Evolutionary conservation across 1,140 invertebrate species (phyloP).

Genomic region (Drosophila ambigua): DNA sequence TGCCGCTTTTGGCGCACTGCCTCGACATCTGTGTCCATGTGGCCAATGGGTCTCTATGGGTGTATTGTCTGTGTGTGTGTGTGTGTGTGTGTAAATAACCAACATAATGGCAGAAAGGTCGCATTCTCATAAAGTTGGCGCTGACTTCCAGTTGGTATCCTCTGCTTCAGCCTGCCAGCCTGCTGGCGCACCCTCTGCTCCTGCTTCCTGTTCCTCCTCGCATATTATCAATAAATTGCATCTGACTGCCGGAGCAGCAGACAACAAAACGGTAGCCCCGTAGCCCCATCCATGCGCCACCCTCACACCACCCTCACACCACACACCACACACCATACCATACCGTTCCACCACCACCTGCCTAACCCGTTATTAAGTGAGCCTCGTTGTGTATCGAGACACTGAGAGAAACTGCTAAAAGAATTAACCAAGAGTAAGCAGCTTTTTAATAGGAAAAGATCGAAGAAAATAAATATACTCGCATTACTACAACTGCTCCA

Average conservation of each 20-base stretch:
- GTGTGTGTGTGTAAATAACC: constrained; percentile 52
- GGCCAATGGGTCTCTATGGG: constrained; percentile 12
- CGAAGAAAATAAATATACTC: too few relatives aligned
- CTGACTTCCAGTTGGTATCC: constrained; percentile 40
- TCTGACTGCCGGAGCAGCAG: constrained; percentile 63
- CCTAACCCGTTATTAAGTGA: constrained; percentile 65
- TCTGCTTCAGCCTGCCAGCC: too few relatives aligned
- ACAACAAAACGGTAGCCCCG: constrained; percentile 41
- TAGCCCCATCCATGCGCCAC: constrained; percentile 1
- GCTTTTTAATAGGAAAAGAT: too few relatives aligned
- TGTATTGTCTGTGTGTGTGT: neutral
- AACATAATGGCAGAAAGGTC: constrained; percentile 53
- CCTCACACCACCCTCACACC: neutral
- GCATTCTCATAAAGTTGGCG: constrained; percentile 63
- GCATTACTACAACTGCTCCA: too few relatives aligned
- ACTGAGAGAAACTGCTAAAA: constrained; percentile 2
- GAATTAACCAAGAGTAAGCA: too few relatives aligned
- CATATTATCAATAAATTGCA: constrained; percentile 80
- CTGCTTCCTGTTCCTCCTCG: constrained; percentile 12
- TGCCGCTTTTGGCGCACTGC: constrained; percentile 29
- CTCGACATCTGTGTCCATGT: constrained; percentile 28
- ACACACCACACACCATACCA: neutral
- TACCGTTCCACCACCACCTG: neutral
- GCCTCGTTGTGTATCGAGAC: neutral
- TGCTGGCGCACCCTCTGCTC: neutral